A percentile compares a stretch with the other conserved stretches of the same genome.
Evolutionary conservation across 2,113 vertebrate genomes (phyloP).

Genomic region (Proteles cristata): DNA sequence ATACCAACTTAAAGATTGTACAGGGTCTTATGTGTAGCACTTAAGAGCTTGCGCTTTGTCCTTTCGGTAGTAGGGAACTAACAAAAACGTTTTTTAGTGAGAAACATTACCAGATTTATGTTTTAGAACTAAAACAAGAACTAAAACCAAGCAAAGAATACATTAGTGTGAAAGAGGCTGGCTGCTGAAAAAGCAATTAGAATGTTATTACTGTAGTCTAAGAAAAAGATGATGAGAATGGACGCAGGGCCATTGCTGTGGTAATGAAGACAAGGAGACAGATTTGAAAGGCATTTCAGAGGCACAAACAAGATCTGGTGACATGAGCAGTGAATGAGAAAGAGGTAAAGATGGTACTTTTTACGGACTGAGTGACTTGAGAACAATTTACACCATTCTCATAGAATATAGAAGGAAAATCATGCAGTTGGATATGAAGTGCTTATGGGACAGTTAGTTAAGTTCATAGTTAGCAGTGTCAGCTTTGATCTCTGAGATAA

Average conservation of each 20-base stretch:
- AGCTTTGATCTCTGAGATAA: neutral
- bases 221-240: neutral
- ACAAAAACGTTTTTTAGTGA: neutral
- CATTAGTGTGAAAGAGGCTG: neutral
- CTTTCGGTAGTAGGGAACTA: neutral
- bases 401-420: neutral
- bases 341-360: neutral
- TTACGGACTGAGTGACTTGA: neutral
- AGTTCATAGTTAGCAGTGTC: neutral
- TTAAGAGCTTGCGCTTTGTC: neutral
- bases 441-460: neutral
- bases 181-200: neutral
- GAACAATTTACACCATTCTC: neutral
- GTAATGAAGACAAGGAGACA: neutral
- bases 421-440: neutral
- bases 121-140: conserved; percentile 55
- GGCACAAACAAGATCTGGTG: neutral
- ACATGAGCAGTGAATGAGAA: neutral
- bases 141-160: conserved; percentile 51
- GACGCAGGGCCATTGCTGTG: neutral
- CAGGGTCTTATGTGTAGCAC: neutral
- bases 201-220: neutral
- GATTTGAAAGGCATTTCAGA: neutral
- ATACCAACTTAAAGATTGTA: neutral
- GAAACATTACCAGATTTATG: neutral